These are phyloP conservation scores for Scortum barcoo DNA, from an alignment of 2,113 vertebrate genomes.

Conservation along the genomic window DNA sequence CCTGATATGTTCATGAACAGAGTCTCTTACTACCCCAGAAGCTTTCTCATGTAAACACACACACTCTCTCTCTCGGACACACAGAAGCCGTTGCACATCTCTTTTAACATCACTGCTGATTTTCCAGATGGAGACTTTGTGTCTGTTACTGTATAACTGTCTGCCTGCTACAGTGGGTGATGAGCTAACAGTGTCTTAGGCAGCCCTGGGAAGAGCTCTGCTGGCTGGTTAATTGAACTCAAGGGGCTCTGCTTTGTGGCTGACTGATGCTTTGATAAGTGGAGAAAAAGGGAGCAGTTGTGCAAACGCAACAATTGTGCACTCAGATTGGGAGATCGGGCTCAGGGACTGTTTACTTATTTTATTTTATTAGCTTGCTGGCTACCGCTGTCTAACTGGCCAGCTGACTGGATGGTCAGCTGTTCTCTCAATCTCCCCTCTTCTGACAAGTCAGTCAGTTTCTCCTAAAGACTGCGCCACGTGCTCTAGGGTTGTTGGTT, in stretches of 20 bases:
- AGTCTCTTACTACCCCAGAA: background rate
- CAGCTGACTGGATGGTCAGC: constrained; percentile 1
- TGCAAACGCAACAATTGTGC: constrained; percentile 21
- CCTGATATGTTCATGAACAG: constrained; percentile 11
- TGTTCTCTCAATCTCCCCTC: background rate
- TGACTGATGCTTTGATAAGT: constrained; percentile 69
- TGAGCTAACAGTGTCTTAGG: constrained; percentile 49
- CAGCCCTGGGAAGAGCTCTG: constrained; percentile 51
- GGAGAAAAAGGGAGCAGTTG: constrained; percentile 54
- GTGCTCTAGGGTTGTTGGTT: background rate
- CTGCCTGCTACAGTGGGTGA: constrained; percentile 38
- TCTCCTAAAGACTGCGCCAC: too few species aligned
- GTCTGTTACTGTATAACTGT: constrained; percentile 40
- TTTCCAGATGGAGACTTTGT: constrained; percentile 60
- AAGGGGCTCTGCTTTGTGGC: constrained; percentile 62
- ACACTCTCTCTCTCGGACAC: constrained; percentile 16
- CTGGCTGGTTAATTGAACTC: constrained; percentile 74
- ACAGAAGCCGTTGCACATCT: constrained; percentile 36
- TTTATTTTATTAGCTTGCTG: constrained; percentile 24
- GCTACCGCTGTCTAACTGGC: background rate
- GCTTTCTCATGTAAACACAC: constrained; percentile 1
- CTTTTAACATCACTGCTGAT: constrained; percentile 46
- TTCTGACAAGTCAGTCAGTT: background rate
- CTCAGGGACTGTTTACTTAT: constrained; percentile 32
- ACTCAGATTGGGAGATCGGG: constrained; percentile 19